Conservation (phyloP, 2,888 invertebrate species). For the Cataglyphis cursor region DNA sequence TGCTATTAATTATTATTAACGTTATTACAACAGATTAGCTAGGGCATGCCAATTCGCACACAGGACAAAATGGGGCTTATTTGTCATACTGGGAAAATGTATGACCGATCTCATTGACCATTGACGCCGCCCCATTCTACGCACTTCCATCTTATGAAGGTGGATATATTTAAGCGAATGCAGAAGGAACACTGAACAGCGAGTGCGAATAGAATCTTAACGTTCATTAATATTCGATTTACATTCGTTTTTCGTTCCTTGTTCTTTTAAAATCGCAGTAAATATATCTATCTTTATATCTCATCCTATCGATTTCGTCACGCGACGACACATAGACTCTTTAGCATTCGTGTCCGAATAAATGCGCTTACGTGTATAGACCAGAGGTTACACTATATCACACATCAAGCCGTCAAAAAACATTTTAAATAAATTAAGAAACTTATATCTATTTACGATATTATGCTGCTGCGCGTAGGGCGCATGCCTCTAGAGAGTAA, state of each 20-base stretch:
- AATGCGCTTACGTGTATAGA: constrained; percentile 85
- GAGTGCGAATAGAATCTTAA: not conserved
- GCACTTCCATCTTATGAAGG: constrained; percentile 76
- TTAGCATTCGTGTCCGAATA: constrained; percentile 83
- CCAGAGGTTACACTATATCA: constrained; percentile 80
- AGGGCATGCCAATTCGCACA: constrained; percentile 81
- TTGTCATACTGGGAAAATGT: constrained; percentile 79
- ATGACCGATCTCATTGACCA: constrained; percentile 86
- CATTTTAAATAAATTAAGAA: constrained; percentile 80
- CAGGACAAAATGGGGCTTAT: constrained; percentile 75
- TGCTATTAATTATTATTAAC: constrained; percentile 84
- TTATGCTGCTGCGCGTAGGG: constrained; percentile 82
- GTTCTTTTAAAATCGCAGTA: constrained; percentile 8
- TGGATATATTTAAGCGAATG: constrained; percentile 24
- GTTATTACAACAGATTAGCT: constrained; percentile 82
- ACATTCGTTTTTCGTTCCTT: constrained; percentile 42
- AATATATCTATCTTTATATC: constrained; percentile 33
- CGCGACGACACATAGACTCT: constrained; percentile 79
- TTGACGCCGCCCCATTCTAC: constrained; percentile 77
- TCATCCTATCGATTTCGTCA: constrained; percentile 61
- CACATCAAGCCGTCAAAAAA: constrained; percentile 78
- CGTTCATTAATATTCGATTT: not conserved
- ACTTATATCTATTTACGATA: constrained; percentile 83
- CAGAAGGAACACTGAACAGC: not conserved
- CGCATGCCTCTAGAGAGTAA: constrained; percentile 82